Percentiles rank a stretch among this genome's conserved stretches.
phyloP scores from a whole-genome alignment of 2,113 vertebrate genomes.

The Butastur rufipennis region DNA sequence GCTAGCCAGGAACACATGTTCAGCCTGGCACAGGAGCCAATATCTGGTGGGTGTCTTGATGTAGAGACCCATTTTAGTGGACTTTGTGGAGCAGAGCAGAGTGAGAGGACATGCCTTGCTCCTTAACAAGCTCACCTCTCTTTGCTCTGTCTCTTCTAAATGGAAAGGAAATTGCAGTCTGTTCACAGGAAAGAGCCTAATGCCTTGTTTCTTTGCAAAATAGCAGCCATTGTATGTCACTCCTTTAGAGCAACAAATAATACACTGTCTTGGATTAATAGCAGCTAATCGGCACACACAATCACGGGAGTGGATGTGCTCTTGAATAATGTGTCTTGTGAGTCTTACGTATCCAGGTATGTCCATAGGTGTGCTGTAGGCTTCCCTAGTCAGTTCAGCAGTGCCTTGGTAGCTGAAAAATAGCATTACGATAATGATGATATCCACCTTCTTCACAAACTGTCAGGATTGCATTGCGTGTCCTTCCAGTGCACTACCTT shows the following conservation, averaged over 20 bases:
- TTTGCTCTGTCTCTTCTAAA: not conserved
- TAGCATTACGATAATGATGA: not conserved
- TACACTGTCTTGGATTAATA: not conserved
- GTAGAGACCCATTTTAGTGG: not conserved
- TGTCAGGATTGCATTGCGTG: not conserved
- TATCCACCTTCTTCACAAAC: not conserved
- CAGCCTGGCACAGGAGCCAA: not conserved
- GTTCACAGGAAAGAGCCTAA: not conserved
- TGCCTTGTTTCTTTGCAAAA: not conserved
- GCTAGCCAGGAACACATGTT: not conserved
- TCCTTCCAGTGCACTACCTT: not conserved
- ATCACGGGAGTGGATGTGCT: not conserved
- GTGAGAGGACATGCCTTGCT: not conserved
- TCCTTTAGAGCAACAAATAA: not conserved
- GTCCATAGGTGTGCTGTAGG: not conserved
- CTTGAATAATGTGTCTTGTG: accelerated
- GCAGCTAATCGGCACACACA: not conserved
- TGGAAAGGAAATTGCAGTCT: not conserved
- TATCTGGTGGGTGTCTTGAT: not conserved
- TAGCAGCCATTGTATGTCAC: not conserved
- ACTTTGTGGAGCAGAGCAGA: not conserved
- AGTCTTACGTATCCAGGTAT: not conserved
- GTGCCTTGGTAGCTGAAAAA: not conserved
- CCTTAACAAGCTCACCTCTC: not conserved
- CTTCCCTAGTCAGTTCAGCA: not conserved